Evolutionary conservation across 1,140 invertebrate species (phyloP).

Genomic region (Eufriesea mexicana): DNA sequence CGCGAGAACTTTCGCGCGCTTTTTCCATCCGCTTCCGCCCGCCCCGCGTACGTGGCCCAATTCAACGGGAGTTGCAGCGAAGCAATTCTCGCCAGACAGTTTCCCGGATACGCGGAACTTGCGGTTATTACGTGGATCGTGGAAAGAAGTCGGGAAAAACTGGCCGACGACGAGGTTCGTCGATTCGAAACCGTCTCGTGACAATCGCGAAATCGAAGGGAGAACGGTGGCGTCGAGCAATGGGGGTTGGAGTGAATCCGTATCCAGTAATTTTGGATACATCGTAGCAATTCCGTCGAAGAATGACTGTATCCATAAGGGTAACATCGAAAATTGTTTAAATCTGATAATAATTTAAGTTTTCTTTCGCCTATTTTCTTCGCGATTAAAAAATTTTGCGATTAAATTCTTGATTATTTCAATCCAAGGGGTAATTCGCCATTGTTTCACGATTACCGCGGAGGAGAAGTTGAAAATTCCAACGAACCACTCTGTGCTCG

Average conservation of each 20-base stretch:
- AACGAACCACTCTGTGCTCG: not conserved
- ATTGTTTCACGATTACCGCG: not conserved
- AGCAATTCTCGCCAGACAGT: not conserved
- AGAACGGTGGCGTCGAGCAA: not conserved
- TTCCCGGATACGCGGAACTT: not conserved
- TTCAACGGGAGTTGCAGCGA: not conserved
- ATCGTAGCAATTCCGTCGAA: too few species aligned
- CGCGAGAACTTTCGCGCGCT: conserved; percentile 15
- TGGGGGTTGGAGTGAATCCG: too few species aligned
- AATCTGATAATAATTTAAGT: too few species aligned
- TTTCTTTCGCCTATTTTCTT: too few species aligned
- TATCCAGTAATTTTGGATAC: too few species aligned
- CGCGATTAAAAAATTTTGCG: too few species aligned
- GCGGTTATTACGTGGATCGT: not conserved
- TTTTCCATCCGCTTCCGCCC: not conserved
- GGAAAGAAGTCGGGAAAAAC: not conserved
- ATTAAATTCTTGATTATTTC: too few species aligned
- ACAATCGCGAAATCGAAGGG: not conserved
- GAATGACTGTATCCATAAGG: too few species aligned
- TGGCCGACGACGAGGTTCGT: not conserved
- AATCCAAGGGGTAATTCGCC: too few species aligned
- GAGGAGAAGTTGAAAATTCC: not conserved
- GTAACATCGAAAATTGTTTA: too few species aligned
- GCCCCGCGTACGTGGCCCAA: not conserved
- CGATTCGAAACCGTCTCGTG: not conserved